Evolutionary conservation across 2,888 invertebrate genomes (phyloP), one percentile per base, ranked within the genome.

Genomic region (Eristalis arbustorum): DNA sequence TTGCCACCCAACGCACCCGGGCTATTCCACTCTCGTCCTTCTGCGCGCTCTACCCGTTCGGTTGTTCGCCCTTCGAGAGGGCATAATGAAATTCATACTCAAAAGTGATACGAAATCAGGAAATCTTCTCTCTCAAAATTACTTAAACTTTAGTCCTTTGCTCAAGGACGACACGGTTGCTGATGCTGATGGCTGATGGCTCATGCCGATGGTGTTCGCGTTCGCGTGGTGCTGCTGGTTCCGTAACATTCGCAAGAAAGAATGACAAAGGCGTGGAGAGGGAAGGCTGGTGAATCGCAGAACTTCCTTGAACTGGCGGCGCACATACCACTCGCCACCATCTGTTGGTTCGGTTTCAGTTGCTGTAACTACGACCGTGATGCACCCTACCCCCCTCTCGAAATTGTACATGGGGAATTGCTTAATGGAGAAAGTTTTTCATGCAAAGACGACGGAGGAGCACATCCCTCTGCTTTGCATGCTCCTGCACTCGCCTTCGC

Each of bases 361-460:
- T 68, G 31, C 67, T 56, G 67, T 25, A 25, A 40, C 69, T 59
- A 23, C 49, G n/a, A 49, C 49, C 49, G 8, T 18, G 18, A 49
- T 49, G 6, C 49, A 8, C 10, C 4, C 31, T 10, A 0, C 31
- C 8, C 0, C 4, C 31, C 31, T 1, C 31, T 1, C 31, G 1
- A 8, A 8, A 59, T 28, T 59, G 25, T 59, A 28, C 59, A 62
- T 37, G 78, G 61, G 74, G 69, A 79, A 84, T 79, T 79, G 79
- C 84, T 84, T 84, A 84, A 84, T 84, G 84, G 78, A 84, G 74
- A 84, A 84, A 84, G 75, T 84, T 84, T 84, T 71, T 64, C 59
- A 73, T 40, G 42, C 68, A 31, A 28, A 14, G 49, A 49, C 23
- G n/a, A 66, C 40, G 28, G 23, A 34, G 63, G n/a, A n/a, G n/a